Evolutionary conservation across 1,140 invertebrate species (phyloP).

Genomic region (Anadara kagoshimensis): DNA sequence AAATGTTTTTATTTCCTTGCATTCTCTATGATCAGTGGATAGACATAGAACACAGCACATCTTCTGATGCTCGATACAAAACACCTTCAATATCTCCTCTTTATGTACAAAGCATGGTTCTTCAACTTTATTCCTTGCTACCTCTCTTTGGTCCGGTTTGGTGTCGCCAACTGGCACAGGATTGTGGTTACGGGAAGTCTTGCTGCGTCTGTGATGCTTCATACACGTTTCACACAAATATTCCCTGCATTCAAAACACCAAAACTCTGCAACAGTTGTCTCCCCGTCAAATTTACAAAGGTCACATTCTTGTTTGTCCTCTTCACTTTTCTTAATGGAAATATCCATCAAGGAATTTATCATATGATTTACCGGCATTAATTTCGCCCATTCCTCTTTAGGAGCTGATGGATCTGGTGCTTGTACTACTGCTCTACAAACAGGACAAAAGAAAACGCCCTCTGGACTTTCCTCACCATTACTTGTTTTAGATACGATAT

Average conservation of each 20-base stretch:
- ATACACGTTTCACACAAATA: conserved; percentile 8
- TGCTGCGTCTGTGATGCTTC: background rate
- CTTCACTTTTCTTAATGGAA: background rate
- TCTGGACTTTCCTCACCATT: background rate
- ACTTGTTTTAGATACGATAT: conserved; percentile 12
- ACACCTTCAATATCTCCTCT: conserved; percentile 15
- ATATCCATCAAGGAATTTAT: background rate
- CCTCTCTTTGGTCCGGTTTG: background rate
- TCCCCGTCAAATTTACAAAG: conserved; percentile 9
- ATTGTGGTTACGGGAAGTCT: background rate
- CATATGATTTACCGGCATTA: background rate
- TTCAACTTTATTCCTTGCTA: background rate
- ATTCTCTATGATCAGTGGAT: conserved; percentile 25
- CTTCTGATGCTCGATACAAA: conserved; percentile 18
- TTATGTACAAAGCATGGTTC: conserved; percentile 19
- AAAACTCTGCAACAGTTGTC: background rate
- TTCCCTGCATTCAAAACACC: conserved; percentile 27
- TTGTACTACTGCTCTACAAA: conserved; percentile 10
- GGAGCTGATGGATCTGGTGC: background rate
- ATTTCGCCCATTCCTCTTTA: background rate
- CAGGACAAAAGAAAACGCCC: conserved; percentile 9
- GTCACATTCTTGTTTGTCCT: conserved; percentile 10
- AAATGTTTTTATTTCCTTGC: conserved; percentile 20
- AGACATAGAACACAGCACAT: conserved; percentile 36
- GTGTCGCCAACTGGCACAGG: conserved; percentile 1